Conservation (phyloP, 2,888 invertebrate genomes). For the Acanthosepion lycidas region DNA sequence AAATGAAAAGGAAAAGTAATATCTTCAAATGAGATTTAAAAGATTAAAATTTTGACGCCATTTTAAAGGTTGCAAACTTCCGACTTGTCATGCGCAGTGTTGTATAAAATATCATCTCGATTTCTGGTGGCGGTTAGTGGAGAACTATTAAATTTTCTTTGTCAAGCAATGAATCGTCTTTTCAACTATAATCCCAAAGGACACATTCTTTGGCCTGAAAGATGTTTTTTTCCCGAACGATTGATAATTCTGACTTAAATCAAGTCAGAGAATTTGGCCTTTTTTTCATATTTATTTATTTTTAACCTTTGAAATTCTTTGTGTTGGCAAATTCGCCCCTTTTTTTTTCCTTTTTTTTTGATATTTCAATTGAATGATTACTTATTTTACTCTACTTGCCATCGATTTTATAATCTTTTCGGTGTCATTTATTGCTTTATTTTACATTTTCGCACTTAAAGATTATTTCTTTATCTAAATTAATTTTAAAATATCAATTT, state of each 20-base stretch:
- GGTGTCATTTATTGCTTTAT: neutral
- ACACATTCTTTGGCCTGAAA: neutral
- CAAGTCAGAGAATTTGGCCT: neutral
- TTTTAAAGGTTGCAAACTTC: neutral
- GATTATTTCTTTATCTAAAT: neutral
- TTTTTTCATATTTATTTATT: neutral
- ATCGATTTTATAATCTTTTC: neutral
- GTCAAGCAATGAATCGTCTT: neutral
- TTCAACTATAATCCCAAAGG: neutral
- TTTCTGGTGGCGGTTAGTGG: neutral
- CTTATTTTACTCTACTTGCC: neutral
- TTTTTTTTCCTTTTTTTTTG: neutral
- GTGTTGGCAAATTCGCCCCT: neutral
- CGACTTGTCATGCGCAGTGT: neutral
- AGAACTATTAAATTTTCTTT: neutral
- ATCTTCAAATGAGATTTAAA: neutral
- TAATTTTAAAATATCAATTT: neutral
- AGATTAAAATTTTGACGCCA: neutral
- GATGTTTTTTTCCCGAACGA: neutral
- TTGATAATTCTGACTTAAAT: neutral
- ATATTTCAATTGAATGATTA: conserved; percentile 4
- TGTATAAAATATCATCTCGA: neutral
- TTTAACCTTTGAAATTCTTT: neutral
- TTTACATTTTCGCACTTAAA: neutral
- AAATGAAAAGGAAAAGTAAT: neutral